Base-by-base conservation (phyloP, 92 coral and sea anemone species). In the Montipora capitata region DNA sequence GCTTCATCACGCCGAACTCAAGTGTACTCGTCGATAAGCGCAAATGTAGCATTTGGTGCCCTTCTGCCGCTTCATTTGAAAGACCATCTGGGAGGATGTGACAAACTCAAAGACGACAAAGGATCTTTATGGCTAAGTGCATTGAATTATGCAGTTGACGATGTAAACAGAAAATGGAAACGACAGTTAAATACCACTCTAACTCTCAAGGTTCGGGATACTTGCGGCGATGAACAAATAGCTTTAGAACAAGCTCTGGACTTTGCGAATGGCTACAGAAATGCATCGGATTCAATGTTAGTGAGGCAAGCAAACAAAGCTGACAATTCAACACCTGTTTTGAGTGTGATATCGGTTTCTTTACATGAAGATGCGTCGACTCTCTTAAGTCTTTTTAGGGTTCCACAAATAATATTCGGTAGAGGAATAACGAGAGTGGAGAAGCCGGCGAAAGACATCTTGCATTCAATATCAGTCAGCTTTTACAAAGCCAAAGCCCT, bases 401-500 rank as follows among this genome's bases (percentile, higher is more conserved):
- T 95, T 4, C 98, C 98, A 35, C 94, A 95, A 27, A 78, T 95
- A 48, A 76, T 87, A 11, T 88, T 95, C 40, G 68, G 85, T 15
- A 80, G 65, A 15, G 57, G 62, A 42, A 15, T 7, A 18, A 78
- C 35, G 18, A 8, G 4, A 0, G 72, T 49, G 45, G n/a, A 40
- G 62, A 65, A 79, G 43, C 57, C 64, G 9, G 56, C 81, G 8
- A 57, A 76, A 4, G 72, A 72, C 39, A 39, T 56, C 56, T 93
- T 95, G 64, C 91, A 82, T 27, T 76, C 96, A 12, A 57, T 91
- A 8, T 94, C 96, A 2, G 76, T 93, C 1, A 79, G 91, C 4
- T 93, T 74, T 40, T 93, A 95, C 86, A 81, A 89, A 81, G 94
- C 98, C 40, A 77, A 83, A 7, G 94, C 98, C 4, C 87, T 95